Conservation (phyloP, 2,888 invertebrate species). For the Mesoligia furuncula region DNA sequence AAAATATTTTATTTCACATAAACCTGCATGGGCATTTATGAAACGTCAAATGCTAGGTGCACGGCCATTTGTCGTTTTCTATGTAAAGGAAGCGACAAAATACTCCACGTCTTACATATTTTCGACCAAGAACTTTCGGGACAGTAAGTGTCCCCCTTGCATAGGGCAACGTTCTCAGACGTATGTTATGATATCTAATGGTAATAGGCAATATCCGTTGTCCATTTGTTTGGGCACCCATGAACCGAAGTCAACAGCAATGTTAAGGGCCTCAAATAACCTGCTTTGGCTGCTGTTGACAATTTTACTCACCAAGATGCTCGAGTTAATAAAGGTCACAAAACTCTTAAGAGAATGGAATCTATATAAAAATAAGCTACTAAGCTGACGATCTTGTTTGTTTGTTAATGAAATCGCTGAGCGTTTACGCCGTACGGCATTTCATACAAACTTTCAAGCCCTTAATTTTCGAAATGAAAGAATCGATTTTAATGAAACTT, state of each 20-base stretch:
- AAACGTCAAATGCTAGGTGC: not conserved
- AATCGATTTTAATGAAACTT: too few species aligned
- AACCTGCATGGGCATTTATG: not conserved
- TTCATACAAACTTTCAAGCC: too few species aligned
- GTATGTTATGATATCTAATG: not conserved
- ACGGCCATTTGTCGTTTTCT: not conserved
- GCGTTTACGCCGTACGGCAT: too few species aligned
- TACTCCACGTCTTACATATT: not conserved
- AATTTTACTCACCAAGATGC: not conserved
- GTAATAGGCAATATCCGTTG: slow-evolving; percentile 23
- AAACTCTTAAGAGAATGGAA: not conserved
- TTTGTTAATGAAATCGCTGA: too few species aligned
- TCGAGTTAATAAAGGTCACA: not conserved
- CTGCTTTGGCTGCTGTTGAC: not conserved
- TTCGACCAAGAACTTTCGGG: not conserved
- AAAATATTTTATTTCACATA: not conserved
- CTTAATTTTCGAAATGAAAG: too few species aligned
- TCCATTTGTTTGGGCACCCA: not conserved
- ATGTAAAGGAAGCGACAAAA: not conserved
- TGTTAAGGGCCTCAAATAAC: slow-evolving; percentile 4
- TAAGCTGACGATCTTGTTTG: not conserved
- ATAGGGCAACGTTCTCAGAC: not conserved
- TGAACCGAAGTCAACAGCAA: not conserved
- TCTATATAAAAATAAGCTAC: not conserved
- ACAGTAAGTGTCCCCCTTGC: not conserved